Percentiles rank a stretch among this genome's conserved stretches.
Conservation (phyloP, 2,113 vertebrate species). For the Thalassarche chlororhynchos region DNA sequence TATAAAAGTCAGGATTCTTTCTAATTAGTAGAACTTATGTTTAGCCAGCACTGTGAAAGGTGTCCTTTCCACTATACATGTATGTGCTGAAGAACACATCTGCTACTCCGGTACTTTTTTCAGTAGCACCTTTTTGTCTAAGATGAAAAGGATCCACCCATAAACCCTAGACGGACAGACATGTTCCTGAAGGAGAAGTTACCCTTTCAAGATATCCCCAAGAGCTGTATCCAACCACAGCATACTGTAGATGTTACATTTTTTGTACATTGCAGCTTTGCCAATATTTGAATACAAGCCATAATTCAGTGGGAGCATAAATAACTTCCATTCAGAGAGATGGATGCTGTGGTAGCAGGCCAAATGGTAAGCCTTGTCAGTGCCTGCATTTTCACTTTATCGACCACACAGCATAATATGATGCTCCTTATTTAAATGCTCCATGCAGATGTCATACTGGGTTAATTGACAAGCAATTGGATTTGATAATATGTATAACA, state of each 20-base stretch:
- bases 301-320: conserved; percentile 27
- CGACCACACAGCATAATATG: conserved; percentile 52
- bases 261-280: background rate
- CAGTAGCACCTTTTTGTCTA: background rate
- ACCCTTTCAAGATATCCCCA: background rate
- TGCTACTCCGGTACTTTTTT: background rate
- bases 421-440: conserved; percentile 74
- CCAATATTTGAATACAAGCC: conserved; percentile 7
- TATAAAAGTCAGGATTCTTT: background rate
- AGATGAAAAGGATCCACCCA: background rate
- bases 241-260: conserved; percentile 8
- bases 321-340: conserved; percentile 32
- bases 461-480: conserved; percentile 75
- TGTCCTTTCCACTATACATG: background rate
- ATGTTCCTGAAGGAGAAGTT: background rate
- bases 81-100: background rate
- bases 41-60: background rate
- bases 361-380: conserved; percentile 52
- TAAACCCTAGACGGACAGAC: background rate
- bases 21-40: background rate
- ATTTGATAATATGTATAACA: conserved; percentile 60
- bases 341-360: conserved; percentile 20
- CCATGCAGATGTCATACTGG: conserved; percentile 52
- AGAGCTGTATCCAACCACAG: background rate
- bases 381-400: conserved; percentile 62